A percentile compares a stretch with the other conserved stretches of the same genome.
phyloP scores from a whole-genome alignment of 2,113 vertebrate genomes.

The Mesembrinibis cayennensis region DNA sequence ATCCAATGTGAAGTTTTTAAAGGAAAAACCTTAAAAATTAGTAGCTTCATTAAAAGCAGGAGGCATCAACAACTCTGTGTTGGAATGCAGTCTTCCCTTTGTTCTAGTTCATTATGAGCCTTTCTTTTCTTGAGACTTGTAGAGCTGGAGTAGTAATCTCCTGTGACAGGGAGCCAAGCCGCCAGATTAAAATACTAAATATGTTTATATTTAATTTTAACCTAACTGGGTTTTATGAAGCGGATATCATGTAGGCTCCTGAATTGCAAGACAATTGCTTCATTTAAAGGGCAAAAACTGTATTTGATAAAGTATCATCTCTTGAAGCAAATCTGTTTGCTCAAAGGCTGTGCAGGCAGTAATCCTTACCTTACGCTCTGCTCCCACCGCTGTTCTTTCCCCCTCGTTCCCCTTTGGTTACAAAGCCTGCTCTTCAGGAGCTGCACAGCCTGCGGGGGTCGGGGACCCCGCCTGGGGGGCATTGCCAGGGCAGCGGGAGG shows the following conservation, averaged over 20 bases:
- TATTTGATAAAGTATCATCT: background rate
- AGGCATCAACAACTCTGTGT: background rate
- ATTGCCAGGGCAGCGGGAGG: background rate
- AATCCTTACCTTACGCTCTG: background rate
- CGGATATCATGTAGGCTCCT: background rate
- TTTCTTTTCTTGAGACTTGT: background rate
- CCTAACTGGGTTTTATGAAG: background rate
- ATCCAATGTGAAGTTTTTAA: background rate
- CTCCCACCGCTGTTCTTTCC: background rate
- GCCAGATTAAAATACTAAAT: background rate
- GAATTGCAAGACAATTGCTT: background rate
- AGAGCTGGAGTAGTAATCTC: background rate
- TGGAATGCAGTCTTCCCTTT: background rate
- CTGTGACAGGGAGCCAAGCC: background rate
- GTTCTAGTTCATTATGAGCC: background rate
- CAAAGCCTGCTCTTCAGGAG: background rate
- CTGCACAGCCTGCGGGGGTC: background rate
- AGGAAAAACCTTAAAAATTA: background rate
- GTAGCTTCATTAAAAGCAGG: background rate
- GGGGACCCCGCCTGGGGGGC: fast-evolving
- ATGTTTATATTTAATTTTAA: background rate
- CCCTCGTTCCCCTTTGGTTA: background rate
- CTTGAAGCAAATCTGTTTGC: background rate
- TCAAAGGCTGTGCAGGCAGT: background rate
- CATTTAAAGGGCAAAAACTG: background rate